phyloP scores from a whole-genome alignment of 2,113 vertebrate genomes.

The Percina caprodes region DNA sequence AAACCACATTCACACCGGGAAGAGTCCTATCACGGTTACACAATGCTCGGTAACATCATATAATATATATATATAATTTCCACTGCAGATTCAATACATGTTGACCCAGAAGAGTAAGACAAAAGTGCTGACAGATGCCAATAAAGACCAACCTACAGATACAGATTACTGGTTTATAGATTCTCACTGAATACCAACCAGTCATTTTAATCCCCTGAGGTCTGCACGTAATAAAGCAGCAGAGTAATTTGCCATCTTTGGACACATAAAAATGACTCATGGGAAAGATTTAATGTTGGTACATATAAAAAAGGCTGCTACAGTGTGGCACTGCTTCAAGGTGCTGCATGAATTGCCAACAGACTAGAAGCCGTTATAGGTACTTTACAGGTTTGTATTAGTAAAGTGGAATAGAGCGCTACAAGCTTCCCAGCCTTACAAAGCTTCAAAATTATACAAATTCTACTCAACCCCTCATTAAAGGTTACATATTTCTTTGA shows the following conservation, averaged over 20 bases:
- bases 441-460: neutral
- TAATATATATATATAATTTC: too few relatives aligned
- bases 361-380: neutral
- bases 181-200: slow-evolving; percentile 4
- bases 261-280: slow-evolving; percentile 23
- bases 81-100: neutral
- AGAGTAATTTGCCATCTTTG: slow-evolving; percentile 5
- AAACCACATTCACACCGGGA: neutral
- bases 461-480: neutral
- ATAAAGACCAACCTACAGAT: neutral
- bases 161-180: neutral
- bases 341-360: neutral
- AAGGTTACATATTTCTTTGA: neutral
- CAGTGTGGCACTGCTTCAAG: neutral
- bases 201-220: neutral
- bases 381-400: neutral
- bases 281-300: slow-evolving; percentile 1
- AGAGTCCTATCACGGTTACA: neutral
- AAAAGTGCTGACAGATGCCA: neutral
- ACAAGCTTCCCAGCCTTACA: neutral
- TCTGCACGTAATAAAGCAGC: neutral
- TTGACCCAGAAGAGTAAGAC: neutral
- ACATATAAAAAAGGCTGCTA: neutral
- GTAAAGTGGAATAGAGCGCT: neutral
- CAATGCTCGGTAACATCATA: neutral